Evolutionary conservation across 2,888 invertebrate species (phyloP).

Genomic region (Falcaria lacertinaria): DNA sequence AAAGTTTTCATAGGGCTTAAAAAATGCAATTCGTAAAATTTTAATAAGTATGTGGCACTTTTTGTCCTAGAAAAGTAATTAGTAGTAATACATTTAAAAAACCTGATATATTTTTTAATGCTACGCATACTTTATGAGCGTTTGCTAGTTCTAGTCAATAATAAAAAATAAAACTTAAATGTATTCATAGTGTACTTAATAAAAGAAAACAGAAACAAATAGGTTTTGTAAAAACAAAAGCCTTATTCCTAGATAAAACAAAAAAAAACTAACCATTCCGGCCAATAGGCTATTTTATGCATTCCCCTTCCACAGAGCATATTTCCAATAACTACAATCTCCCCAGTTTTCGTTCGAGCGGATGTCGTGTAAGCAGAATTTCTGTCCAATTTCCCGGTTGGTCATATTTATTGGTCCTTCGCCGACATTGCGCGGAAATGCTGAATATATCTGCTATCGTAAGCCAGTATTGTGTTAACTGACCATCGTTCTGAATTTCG

Average conservation of each 20-base stretch:
- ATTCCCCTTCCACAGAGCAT: slow-evolving; percentile 5
- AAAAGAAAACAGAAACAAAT: too few species aligned
- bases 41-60: too few species aligned
- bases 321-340: slow-evolving; percentile 28
- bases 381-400: slow-evolving; percentile 62
- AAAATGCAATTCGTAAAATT: too few species aligned
- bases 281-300: neutral
- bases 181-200: too few species aligned
- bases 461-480: slow-evolving; percentile 29
- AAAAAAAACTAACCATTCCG: neutral
- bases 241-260: neutral
- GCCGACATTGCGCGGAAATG: slow-evolving; percentile 35
- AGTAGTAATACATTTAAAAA: too few species aligned
- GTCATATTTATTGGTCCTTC: slow-evolving; percentile 66
- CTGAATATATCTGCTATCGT: slow-evolving; percentile 32
- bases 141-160: too few species aligned
- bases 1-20: too few species aligned
- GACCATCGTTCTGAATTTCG: slow-evolving; percentile 9
- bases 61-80: too few species aligned
- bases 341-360: slow-evolving; percentile 18
- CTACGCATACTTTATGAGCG: too few species aligned
- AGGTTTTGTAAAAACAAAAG: neutral
- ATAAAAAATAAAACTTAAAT: too few species aligned
- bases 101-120: too few species aligned
- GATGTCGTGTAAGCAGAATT: slow-evolving; percentile 54